phyloP scores from a whole-genome alignment of 2,797 vertebrate genomes.

The Euthynnus affinis region DNA sequence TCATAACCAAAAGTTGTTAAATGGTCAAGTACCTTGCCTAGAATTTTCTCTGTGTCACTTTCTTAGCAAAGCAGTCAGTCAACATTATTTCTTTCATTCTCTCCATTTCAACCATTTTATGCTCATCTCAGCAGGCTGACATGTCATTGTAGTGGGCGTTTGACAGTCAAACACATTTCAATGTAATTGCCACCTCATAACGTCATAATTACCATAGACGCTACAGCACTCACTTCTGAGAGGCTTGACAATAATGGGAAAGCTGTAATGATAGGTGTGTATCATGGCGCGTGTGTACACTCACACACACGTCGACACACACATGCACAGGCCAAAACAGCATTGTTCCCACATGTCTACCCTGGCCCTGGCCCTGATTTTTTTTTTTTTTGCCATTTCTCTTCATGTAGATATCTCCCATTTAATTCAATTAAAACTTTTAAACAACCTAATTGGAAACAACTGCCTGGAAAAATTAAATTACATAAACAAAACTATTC shows the following conservation, averaged over 20 bases:
- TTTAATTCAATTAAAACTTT: slow-evolving; percentile 90
- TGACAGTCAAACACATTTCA: slow-evolving; percentile 85
- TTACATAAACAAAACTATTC: slow-evolving; percentile 89
- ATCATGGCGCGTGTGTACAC: slow-evolving; percentile 54
- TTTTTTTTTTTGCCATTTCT: slow-evolving; percentile 63
- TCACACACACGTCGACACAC: slow-evolving; percentile 24
- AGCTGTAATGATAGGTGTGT: slow-evolving; percentile 83
- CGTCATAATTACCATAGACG: slow-evolving; percentile 82
- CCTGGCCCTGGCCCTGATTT: slow-evolving; percentile 58
- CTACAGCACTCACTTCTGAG: slow-evolving; percentile 78
- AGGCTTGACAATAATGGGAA: slow-evolving; percentile 81
- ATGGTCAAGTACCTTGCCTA: slow-evolving; percentile 24
- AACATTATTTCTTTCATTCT: slow-evolving; percentile 76
- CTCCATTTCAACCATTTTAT: slow-evolving; percentile 79
- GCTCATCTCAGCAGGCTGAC: slow-evolving; percentile 75
- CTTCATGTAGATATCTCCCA: slow-evolving; percentile 82
- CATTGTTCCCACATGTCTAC: slow-evolving; percentile 76
- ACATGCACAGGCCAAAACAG: slow-evolving; percentile 58
- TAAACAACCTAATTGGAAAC: slow-evolving; percentile 90
- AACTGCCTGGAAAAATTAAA: slow-evolving; percentile 88
- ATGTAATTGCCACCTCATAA: slow-evolving; percentile 83
- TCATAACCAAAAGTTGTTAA: slow-evolving; percentile 52
- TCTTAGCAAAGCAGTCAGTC: slow-evolving; percentile 68
- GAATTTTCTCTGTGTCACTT: slow-evolving; percentile 63
- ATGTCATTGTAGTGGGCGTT: slow-evolving; percentile 80